These are phyloP conservation scores for Engystomops pustulosus DNA, from an alignment of 2,113 vertebrate genomes.

Conservation along the genomic window DNA sequence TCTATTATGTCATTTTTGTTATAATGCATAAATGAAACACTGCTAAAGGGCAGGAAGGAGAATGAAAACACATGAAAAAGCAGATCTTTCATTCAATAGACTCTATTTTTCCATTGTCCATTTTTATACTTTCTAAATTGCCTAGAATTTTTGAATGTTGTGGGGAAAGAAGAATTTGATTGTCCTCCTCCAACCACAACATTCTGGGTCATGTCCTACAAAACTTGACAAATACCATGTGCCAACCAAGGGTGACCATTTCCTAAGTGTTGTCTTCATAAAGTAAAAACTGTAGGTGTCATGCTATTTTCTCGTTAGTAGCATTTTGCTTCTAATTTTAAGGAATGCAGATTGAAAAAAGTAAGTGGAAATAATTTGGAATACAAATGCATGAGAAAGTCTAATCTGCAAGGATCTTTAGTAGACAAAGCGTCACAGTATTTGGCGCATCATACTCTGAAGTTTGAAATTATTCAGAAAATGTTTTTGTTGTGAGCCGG, in stretches of 20 bases:
- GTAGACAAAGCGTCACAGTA: slow-evolving; percentile 65
- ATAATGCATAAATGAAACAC: neutral
- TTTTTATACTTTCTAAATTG: neutral
- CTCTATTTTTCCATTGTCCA: no score
- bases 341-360: neutral
- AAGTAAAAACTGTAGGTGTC: neutral
- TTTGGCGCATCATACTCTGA: slow-evolving; percentile 64
- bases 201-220: neutral
- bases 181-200: neutral
- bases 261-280: neutral
- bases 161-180: neutral
- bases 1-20: neutral
- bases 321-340: neutral
- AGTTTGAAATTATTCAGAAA: slow-evolving; percentile 73
- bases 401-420: slow-evolving; percentile 57
- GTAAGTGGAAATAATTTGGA: neutral
- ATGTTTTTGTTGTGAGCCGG: slow-evolving; percentile 71
- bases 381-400: slow-evolving; percentile 49
- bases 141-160: neutral
- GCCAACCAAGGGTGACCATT: neutral
- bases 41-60: neutral
- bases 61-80: neutral
- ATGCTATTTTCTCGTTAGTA: no score
- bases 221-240: neutral
- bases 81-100: neutral